Evolutionary conservation across 2,797 vertebrate genomes (phyloP), one percentile per base, ranked within the genome.

Genomic region (Melanotaenia nigrans): DNA sequence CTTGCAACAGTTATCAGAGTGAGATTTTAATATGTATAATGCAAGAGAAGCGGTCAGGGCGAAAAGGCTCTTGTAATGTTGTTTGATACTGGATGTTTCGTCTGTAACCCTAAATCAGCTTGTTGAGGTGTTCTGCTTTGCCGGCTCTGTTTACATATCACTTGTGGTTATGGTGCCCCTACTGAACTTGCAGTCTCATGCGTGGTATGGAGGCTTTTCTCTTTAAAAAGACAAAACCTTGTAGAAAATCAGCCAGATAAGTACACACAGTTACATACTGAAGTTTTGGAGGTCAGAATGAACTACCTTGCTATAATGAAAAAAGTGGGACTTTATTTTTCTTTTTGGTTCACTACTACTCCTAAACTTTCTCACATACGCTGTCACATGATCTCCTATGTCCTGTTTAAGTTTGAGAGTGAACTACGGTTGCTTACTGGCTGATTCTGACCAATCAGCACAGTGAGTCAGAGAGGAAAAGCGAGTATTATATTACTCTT

Each of bases 371-470:
- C 32, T 53, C 58, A 51, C 51, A 63, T 71, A 22, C 30, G 57
- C 58, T 30, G 75, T 87, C 85, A 87, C 82, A 83, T 87, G 87
- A 84, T 80, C 72, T 63, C 62, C 8, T 14, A 10, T 58, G 60
- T 56, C 64, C 42, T 72, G 83, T 86, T 87, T 81, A 57, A 84
- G 75, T 88, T 81, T 82, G 75, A 90, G 81, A 57, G 65, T 25
- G 65, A 77, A 62, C 67, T 71, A 22, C 49, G 5, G 32, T 62
- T 40, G 60, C 84, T 81, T 68, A 79, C 84, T 86, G 83, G 81
- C 83, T 68, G 60, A 63, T 64, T 81, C 76, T 38, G 62, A 64
- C 88, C 88, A 92, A 91, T 92, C 81, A 69, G 81, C 16, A 20
- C 22, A 1, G 64, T 54, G 73, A 81, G 61, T 72, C 61, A 30